Base-by-base conservation (phyloP, 1,140 invertebrate species). In the Acromyrmex heyeri region DNA sequence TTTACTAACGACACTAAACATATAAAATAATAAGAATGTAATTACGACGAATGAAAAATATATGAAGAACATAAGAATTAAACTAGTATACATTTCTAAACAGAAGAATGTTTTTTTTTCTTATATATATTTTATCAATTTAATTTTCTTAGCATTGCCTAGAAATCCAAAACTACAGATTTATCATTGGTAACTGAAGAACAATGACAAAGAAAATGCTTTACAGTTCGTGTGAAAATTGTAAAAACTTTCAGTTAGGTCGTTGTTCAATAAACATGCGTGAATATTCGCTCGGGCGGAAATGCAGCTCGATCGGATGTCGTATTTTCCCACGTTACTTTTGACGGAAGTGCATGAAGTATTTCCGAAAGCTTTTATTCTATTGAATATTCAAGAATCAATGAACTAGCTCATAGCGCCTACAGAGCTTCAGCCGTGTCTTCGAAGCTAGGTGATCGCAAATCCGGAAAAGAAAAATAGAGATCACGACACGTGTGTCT, bases 331-430 rank as follows among this genome's bases (percentile, higher is more conserved):
- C 79, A 73, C 69, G 34, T 83, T 34, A 73, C 55, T 73, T 83
- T 57, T 57, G 55, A 44, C 55, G 69, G 21, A 81, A 69, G 62
- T 79, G 48, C 38, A 24, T 18, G 24, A 73, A 73, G 55, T 73
- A 82, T 59, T 82, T 83, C 44, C 53, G 38, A 44, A 75, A 75
- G 57, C 57, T 83, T 83, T 83, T 83, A 83, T 83, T 83, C 55
- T 57, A 27, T 78, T 86, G 85, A 86, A 79, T 86, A 86, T 81
- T 86, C 85, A 79, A 44, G 50, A 53, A 67, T 67, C 62, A n/a
- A 21, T 61, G 34, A 65, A 27, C 57, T 18, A 27, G 53, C 30
- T 12, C 24, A 30, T 34, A 18, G 27, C 14, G 24, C 10, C 27
- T 67, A 21, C 21, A 75, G 30, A 27, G 14, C n/a, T 18, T 53